Conservation (phyloP, 2,113 vertebrate species). For the Orycteropus afer region DNA sequence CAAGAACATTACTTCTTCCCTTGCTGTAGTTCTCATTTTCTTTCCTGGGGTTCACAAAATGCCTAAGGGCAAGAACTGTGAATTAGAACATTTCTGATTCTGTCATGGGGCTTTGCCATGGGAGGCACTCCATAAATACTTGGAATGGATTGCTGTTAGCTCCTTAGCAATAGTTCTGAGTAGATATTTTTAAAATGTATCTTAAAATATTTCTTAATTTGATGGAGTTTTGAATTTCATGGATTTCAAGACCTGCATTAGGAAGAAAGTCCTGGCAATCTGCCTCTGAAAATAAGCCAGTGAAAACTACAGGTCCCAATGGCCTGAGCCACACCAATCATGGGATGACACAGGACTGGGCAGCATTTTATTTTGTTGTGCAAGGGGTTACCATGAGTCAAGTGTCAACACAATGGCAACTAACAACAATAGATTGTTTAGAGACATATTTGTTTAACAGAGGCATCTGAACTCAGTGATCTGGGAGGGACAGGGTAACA, state of each 20-base stretch:
- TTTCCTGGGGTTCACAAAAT: not conserved
- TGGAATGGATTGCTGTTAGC: not conserved
- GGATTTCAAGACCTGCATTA: not conserved
- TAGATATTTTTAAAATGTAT: not conserved
- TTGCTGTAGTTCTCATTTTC: not conserved
- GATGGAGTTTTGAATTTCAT: not conserved
- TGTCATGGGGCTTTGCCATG: not conserved
- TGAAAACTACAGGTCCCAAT: not conserved
- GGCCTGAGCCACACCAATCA: not conserved
- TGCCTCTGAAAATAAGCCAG: not conserved
- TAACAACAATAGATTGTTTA: not conserved
- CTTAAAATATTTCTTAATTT: constrained; percentile 18
- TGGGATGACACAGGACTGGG: not conserved
- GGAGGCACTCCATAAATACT: not conserved
- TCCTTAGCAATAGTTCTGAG: not conserved
- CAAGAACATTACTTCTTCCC: not conserved
- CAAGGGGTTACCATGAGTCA: not conserved
- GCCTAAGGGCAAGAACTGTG: not conserved
- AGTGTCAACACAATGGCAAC: not conserved
- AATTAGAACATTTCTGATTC: not conserved
- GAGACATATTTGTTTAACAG: not conserved
- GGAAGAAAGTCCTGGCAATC: not conserved
- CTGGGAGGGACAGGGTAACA: not conserved
- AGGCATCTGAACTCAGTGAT: not conserved
- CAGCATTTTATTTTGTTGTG: not conserved